Evolutionary conservation across 2,113 vertebrate species (phyloP).

Genomic region (Bubo bubo): DNA sequence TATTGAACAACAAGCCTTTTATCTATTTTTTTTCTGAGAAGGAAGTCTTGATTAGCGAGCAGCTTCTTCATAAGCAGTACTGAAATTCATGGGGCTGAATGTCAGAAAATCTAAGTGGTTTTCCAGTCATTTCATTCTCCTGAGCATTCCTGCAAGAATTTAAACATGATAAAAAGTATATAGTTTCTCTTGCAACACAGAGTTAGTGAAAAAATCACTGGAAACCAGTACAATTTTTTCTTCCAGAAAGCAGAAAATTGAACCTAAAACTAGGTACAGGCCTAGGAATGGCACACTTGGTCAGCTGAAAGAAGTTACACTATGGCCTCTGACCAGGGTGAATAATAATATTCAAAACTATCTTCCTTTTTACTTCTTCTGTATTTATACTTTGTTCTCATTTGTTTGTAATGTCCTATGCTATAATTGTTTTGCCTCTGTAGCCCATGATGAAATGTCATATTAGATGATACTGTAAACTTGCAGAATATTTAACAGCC

Average conservation of each 20-base stretch:
- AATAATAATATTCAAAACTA: not conserved
- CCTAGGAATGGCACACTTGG: not conserved
- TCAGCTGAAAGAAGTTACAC: not conserved
- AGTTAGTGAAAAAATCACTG: not conserved
- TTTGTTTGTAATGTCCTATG: slow-evolving; percentile 19
- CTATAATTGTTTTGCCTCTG: slow-evolving; percentile 4
- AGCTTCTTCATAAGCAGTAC: not conserved
- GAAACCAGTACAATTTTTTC: not conserved
- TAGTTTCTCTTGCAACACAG: not conserved
- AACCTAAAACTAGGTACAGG: not conserved
- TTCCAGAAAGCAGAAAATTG: not conserved
- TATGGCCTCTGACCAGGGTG: not conserved
- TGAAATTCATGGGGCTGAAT: not conserved
- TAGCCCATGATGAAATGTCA: slow-evolving; percentile 30
- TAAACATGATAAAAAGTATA: not conserved
- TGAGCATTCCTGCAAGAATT: not conserved
- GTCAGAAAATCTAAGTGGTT: not conserved
- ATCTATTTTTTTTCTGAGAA: not conserved
- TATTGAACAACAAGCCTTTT: not conserved
- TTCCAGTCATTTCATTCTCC: not conserved
- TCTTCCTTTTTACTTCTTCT: not conserved
- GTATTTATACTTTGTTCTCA: not conserved
- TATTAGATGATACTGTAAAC: slow-evolving; percentile 20
- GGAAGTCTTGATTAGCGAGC: not conserved
- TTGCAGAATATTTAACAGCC: slow-evolving; percentile 48